Percentiles rank a stretch among this genome's conserved stretches.
phyloP scores from a whole-genome alignment of 2,888 invertebrate genomes.

The Lasioglossum villosulum region DNA sequence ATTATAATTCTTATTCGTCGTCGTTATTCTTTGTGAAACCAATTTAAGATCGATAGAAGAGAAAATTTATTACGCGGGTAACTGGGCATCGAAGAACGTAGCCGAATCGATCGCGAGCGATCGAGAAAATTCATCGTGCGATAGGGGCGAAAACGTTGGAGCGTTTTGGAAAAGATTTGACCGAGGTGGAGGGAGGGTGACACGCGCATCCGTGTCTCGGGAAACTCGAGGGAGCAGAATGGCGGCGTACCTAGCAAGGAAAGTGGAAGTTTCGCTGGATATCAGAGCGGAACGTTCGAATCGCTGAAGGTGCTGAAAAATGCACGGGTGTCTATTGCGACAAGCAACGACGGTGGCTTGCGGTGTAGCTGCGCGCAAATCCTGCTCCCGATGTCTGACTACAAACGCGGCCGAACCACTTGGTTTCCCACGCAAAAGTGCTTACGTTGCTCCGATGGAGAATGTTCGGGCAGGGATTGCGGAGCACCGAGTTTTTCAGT shows the following conservation, averaged over 20 bases:
- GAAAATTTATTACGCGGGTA: too few relatives aligned
- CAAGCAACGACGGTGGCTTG: constrained; percentile 60
- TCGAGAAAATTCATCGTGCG: background rate
- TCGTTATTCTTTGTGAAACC: too few relatives aligned
- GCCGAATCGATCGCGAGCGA: background rate
- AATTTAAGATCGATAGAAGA: too few relatives aligned
- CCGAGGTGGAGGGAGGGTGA: background rate
- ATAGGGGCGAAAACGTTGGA: background rate
- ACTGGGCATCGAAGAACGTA: too few relatives aligned
- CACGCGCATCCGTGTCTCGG: background rate
- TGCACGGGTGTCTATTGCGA: constrained; percentile 68
- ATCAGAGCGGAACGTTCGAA: constrained; percentile 56
- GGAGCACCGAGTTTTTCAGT: constrained; percentile 58
- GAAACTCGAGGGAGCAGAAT: background rate
- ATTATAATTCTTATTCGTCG: too few relatives aligned
- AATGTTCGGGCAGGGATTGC: constrained; percentile 62
- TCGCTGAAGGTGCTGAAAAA: constrained; percentile 75
- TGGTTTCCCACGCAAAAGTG: constrained; percentile 78
- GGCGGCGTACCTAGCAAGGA: background rate
- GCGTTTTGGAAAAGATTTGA: background rate
- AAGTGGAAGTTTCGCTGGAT: constrained; percentile 41
- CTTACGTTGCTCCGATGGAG: constrained; percentile 75
- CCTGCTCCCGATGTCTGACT: constrained; percentile 68
- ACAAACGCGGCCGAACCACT: constrained; percentile 74
- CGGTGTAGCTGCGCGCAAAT: constrained; percentile 59